Base-by-base conservation (phyloP, 2,888 invertebrate genomes). In the Agriopis marginaria region DNA sequence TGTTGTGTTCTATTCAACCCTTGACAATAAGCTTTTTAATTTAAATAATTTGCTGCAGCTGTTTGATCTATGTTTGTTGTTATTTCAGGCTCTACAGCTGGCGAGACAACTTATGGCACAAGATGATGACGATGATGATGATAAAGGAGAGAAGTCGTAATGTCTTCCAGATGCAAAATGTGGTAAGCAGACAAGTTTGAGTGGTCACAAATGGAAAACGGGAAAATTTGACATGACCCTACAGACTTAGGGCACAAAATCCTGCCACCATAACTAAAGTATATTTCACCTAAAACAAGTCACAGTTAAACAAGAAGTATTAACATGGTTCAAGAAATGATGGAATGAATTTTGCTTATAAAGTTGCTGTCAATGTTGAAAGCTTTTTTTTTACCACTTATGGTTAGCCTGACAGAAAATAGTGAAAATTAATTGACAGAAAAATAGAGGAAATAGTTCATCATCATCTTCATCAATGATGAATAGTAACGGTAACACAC, bases 41-140 rank as follows among this genome's bases (percentile, higher is more conserved):
- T n/a, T n/a, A n/a, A n/a, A n/a, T n/a, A n/a, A 40, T 1, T 7
- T 23, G 8, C n/a, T 17, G 17, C 51, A 10, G 9, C 42, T 42
- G 14, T 45, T 59, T 59, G 11, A 59, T 51, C 51, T 10, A 53
- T n/a, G 12, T 54, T 47, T 32, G 0, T 32, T 23, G 45, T 50
- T 45, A 47, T 89, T 90, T 10, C 97, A 98, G 90, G 99, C 99
- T 0, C 97, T 99, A 8, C 97, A 98, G 89, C 90, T 99, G 83
- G 99, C 99, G 39, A 95, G 98, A 79, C 97, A 99, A 89, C 94
- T 99, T 76, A 96, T 99, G 94, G 96, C 98, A 77, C 97, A 98
- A 84, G 99, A 99, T 68, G 97, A 97, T 42, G 98, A 98, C 1
- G 98, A 98, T 0, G 97, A 97, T 0, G 96, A 96, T 0, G 96